A percentile compares a stretch with the other conserved stretches of the same genome.
phyloP scores from a whole-genome alignment of 2,888 invertebrate genomes.

The Coronaproctus castanopsis region DNA sequence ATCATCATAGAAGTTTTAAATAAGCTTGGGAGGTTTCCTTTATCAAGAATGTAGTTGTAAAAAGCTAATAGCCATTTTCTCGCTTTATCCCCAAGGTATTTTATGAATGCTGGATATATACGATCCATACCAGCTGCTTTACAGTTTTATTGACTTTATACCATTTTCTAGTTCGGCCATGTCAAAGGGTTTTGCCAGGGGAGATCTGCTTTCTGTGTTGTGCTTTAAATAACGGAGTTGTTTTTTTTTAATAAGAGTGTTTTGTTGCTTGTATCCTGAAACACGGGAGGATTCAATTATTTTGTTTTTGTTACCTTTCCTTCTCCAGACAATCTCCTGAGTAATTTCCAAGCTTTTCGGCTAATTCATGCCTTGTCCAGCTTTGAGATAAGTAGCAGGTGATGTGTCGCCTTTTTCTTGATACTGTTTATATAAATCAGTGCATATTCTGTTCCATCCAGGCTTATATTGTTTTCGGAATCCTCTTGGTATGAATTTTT shows the following conservation, averaged over 20 bases:
- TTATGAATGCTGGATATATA: background rate
- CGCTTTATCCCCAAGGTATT: background rate
- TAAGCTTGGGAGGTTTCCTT: background rate
- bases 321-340: background rate
- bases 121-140: background rate
- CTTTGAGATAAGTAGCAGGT: too few species aligned
- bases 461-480: too few species aligned
- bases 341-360: too few species aligned
- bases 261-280: background rate
- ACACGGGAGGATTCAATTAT: background rate
- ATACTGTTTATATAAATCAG: too few species aligned
- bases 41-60: background rate
- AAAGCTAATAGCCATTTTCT: background rate
- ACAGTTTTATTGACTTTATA: background rate
- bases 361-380: too few species aligned
- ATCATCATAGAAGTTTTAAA: background rate
- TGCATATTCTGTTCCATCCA: too few species aligned
- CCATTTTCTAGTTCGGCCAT: background rate
- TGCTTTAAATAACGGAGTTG: background rate
- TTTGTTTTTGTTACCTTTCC: background rate
- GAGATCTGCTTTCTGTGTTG: background rate
- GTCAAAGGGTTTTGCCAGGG: background rate
- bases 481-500: too few species aligned
- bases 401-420: too few species aligned
- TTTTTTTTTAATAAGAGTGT: background rate